phyloP scores from a whole-genome alignment of 2,888 invertebrate genomes.

The Parnassius mnemosyne region DNA sequence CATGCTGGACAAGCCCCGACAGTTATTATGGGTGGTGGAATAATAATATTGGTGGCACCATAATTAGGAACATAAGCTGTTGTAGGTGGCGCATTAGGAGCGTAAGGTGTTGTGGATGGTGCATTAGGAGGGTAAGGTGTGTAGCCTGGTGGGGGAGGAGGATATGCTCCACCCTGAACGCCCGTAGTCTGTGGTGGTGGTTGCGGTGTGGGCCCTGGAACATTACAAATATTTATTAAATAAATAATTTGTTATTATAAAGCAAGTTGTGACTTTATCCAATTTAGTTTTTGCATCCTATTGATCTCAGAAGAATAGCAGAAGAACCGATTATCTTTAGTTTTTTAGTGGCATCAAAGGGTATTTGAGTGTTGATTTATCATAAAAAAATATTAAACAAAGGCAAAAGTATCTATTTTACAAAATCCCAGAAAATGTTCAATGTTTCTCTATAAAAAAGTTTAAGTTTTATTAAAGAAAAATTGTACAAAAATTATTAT shows the following conservation, averaged over 20 bases:
- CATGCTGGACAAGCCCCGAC: conserved; percentile 95
- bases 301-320: no score
- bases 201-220: conserved; percentile 43
- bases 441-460: no score
- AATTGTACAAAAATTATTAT: no score
- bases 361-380: no score
- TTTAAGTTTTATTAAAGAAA: no score
- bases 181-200: conserved; percentile 26
- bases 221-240: conserved; percentile 2
- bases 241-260: not conserved
- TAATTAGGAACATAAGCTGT: conserved; percentile 80
- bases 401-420: no score
- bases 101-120: conserved; percentile 78
- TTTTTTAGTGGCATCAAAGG: no score
- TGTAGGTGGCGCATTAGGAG: conserved; percentile 48
- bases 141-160: conserved; percentile 80
- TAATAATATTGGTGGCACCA: conserved; percentile 82
- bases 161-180: conserved; percentile 48
- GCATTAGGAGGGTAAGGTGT: conserved; percentile 65
- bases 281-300: no score
- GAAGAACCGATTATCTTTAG: no score
- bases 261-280: no score
- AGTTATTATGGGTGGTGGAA: conserved; percentile 88
- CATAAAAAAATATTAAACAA: no score
- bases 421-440: no score